phyloP scores from a whole-genome alignment of 2,888 invertebrate genomes.

The Cremastobaeus sp. region DNA sequence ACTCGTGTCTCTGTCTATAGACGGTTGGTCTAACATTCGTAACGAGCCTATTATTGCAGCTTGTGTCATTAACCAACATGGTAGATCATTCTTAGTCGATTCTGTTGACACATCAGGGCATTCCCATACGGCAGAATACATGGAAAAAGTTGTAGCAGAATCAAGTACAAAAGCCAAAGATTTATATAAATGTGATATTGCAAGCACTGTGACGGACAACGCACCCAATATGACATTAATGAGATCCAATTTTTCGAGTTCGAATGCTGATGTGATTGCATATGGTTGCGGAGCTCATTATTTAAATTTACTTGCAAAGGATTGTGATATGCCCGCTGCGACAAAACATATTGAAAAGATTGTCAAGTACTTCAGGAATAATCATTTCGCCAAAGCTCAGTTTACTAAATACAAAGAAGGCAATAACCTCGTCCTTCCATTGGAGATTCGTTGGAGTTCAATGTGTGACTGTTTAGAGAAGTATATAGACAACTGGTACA shows the following conservation, averaged over 20 bases:
- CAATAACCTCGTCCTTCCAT: slow-evolving; percentile 4
- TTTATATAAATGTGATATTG: slow-evolving; percentile 13
- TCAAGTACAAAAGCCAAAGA: slow-evolving; percentile 7
- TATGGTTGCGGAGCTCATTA: slow-evolving; percentile 8
- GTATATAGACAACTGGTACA: slow-evolving; percentile 7
- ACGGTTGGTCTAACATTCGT: slow-evolving; percentile 30
- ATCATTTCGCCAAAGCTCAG: slow-evolving; percentile 17
- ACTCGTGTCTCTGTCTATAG: slow-evolving; percentile 18
- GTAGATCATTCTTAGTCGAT: slow-evolving; percentile 20
- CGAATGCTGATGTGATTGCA: background rate
- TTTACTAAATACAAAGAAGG: slow-evolving; percentile 2
- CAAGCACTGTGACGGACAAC: slow-evolving; percentile 26
- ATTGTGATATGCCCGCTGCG: slow-evolving; percentile 9
- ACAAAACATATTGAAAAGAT: slow-evolving; percentile 10
- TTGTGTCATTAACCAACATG: slow-evolving; percentile 18
- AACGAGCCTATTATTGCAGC: slow-evolving; percentile 20
- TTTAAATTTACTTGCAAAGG: slow-evolving; percentile 14
- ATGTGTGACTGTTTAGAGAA: slow-evolving; percentile 1
- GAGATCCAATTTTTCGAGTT: background rate
- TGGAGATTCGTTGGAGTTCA: slow-evolving; percentile 16
- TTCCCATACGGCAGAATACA: slow-evolving; percentile 6
- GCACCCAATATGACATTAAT: slow-evolving; percentile 20
- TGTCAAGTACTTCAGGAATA: slow-evolving; percentile 14
- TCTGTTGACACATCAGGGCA: slow-evolving; percentile 31
- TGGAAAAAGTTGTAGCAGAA: slow-evolving; percentile 1